phyloP scores from a whole-genome alignment of 2,797 vertebrate species.

The Huso huso region DNA sequence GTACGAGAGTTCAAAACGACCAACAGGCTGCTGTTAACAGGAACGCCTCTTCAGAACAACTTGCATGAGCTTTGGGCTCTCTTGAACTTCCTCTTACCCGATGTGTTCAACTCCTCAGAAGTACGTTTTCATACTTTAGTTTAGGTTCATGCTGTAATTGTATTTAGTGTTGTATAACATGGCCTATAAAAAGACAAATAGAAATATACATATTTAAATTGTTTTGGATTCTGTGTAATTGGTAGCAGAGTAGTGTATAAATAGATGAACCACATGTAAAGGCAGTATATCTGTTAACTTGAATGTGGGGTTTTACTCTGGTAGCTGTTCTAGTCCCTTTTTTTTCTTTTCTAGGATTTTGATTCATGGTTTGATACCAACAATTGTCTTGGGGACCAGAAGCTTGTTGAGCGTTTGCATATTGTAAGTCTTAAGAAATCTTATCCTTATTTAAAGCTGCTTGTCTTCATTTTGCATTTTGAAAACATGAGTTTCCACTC shows the following conservation, averaged over 20 bases:
- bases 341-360: constrained; percentile 73
- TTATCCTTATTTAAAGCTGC: neutral
- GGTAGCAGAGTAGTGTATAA: no score
- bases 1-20: constrained; percentile 98
- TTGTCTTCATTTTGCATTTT: no score
- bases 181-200: no score
- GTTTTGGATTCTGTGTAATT: no score
- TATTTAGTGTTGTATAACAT: no score
- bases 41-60: constrained; percentile 97
- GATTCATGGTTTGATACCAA: constrained; percentile 99
- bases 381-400: constrained; percentile 92
- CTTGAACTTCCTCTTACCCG: constrained; percentile 93
- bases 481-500: neutral
- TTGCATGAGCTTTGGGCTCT: constrained; percentile 96
- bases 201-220: no score
- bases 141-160: neutral
- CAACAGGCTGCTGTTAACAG: constrained; percentile 87
- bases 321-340: neutral
- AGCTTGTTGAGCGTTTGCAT: constrained; percentile 93
- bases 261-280: no score
- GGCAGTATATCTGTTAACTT: no score
- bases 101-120: constrained; percentile 94
- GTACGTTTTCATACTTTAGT: constrained; percentile 39
- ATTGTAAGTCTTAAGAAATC: constrained; percentile 61
- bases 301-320: no score